Evolutionary conservation across 2,888 invertebrate genomes (phyloP), one percentile per base, ranked within the genome.

Genomic region (Drosophila melanosoma): DNA sequence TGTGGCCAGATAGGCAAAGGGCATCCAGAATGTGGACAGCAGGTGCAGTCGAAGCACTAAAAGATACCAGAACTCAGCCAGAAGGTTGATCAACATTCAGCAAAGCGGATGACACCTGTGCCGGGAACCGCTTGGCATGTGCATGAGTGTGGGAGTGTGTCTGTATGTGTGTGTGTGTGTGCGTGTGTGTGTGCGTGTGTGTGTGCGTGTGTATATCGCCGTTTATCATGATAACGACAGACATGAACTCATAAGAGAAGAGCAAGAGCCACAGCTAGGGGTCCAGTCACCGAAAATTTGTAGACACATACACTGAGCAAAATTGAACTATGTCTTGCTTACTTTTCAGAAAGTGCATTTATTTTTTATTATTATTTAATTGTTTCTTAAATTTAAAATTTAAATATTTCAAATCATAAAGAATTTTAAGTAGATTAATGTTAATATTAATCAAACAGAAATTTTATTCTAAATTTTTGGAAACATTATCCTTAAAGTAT

Each of bases 71-170:
- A 15, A 7, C 29, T 17, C 35, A 26, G 36, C 23, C 26, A 54
- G 54, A n/a, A 54, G 52, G 60, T 49, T 58, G 59, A 70, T 38
- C 57, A 63, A 64, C 77, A 11, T 8, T 2, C 8, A 59, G 63
- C 72, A 79, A 68, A 88, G 83, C 87, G 84, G 90, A 87, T 87
- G 90, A 89, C 87, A 87, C 89, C 90, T 90, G 87, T 89, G 69
- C 52, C 52, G 48, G 60, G 40, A 20, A 45, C 29, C 36, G 12
- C 10, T 23, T 23, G 7, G 15, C n/a, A 8, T 20, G 17, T 29
- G 29, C 29, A 17, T 56, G 35, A 36, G 56, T 17, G 38, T 54
- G 36, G 52, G 20, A 20, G 45, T 48, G 51, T 48, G 45, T 45
- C 32, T 45, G 38, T 52, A 49, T 53, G 17, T 54, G 29, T 7